These are phyloP conservation scores for Mythimna albipuncta DNA, from an alignment of 2,888 invertebrate genomes.

Conservation along the genomic window DNA sequence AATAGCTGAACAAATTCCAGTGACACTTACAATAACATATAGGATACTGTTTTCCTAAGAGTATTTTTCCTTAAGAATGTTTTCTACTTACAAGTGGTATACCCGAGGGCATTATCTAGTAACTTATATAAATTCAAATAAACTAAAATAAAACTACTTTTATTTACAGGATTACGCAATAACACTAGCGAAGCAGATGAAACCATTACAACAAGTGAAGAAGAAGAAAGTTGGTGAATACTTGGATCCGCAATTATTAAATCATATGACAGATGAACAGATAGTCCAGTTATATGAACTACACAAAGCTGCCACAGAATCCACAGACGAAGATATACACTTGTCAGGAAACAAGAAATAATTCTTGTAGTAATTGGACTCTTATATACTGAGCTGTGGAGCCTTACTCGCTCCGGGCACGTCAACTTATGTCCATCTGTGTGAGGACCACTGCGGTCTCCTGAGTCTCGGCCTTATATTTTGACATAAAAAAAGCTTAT, in stretches of 20 bases:
- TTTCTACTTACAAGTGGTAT: too few relatives aligned
- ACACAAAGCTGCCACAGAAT: constrained; percentile 91
- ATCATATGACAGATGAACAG: constrained; percentile 95
- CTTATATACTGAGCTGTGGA: too few relatives aligned
- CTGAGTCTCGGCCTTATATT: too few relatives aligned
- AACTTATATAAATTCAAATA: not conserved
- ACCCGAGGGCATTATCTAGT: too few relatives aligned
- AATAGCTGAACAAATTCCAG: too few relatives aligned
- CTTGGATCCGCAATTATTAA: constrained; percentile 91
- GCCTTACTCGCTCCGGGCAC: too few relatives aligned
- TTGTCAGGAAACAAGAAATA: constrained; percentile 42
- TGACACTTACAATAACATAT: too few relatives aligned
- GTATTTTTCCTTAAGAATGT: too few relatives aligned
- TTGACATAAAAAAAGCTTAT: too few relatives aligned
- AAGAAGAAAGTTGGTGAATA: constrained; percentile 91
- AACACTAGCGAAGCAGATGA: constrained; percentile 93
- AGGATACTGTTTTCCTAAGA: too few relatives aligned
- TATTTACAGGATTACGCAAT: constrained; percentile 94
- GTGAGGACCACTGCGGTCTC: too few relatives aligned
- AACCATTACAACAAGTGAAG: constrained; percentile 91
- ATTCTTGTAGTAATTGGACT: constrained; percentile 10
- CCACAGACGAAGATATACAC: constrained; percentile 65
- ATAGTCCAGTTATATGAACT: constrained; percentile 96
- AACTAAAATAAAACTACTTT: constrained; percentile 12
- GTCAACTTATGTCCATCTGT: too few relatives aligned